These are phyloP conservation scores for Piaya cayana DNA, from an alignment of 2,113 vertebrate species.

Conservation along the genomic window DNA sequence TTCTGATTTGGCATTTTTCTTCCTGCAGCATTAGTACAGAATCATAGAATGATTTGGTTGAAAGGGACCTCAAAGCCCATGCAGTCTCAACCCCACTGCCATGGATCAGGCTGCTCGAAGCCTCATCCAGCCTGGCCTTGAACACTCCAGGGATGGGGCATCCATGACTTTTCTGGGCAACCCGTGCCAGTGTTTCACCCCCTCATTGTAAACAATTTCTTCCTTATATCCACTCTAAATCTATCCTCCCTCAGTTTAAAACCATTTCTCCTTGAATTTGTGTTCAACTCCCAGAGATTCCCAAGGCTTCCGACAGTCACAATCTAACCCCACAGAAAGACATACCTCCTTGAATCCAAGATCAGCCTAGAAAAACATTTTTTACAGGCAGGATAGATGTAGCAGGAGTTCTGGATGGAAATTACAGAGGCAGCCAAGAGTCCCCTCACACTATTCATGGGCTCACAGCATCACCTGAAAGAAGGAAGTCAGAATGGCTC, in stretches of 20 bases:
- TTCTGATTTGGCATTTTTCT: not conserved
- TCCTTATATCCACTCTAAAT: too few species aligned
- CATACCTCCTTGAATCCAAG: conserved; percentile 70
- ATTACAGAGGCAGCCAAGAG: conserved; percentile 80
- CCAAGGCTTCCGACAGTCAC: not conserved
- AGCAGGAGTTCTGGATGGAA: conserved; percentile 78
- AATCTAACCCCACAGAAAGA: not conserved
- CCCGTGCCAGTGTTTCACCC: too few species aligned
- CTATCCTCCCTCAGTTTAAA: too few species aligned
- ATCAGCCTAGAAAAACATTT: conserved; percentile 76
- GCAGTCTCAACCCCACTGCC: too few species aligned
- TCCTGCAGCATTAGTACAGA: not conserved
- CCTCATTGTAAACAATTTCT: too few species aligned
- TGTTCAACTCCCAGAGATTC: not conserved
- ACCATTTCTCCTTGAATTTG: too few species aligned
- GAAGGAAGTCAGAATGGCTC: not conserved
- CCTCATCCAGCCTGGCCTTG: too few species aligned
- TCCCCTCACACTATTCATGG: conserved; percentile 69
- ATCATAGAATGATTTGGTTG: too few species aligned
- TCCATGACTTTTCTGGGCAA: too few species aligned
- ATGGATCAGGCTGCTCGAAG: too few species aligned
- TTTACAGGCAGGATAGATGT: conserved; percentile 80
- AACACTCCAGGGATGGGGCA: too few species aligned
- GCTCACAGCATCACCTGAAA: conserved; percentile 43
- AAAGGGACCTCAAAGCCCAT: too few species aligned